Conservation (phyloP, 2,888 invertebrate species). For the Hydrotaea diabolus region DNA sequence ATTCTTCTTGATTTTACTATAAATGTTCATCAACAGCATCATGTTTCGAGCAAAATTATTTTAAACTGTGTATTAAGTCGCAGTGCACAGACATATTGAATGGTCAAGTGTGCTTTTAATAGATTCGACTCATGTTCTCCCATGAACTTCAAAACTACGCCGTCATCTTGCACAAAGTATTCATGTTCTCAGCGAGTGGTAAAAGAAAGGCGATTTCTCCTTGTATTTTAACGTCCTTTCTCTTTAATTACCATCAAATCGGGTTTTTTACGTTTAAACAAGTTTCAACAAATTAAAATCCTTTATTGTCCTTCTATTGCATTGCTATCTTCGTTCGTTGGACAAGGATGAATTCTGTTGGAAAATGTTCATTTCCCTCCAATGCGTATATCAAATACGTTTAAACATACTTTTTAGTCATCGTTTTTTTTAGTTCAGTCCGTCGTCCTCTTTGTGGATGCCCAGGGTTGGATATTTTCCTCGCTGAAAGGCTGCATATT, state of each 20-base stretch:
- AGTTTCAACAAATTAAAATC: constrained; percentile 18
- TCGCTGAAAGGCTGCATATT: neutral
- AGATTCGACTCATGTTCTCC: no score
- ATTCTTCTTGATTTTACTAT: no score
- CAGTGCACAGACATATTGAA: no score
- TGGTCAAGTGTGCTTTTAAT: no score
- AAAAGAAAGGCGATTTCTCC: no score
- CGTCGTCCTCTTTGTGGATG: neutral
- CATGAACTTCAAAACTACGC: no score
- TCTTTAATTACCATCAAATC: neutral
- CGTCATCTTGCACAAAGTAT: no score
- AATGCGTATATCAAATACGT: constrained; percentile 14
- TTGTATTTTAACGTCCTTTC: no score
- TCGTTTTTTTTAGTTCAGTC: neutral
- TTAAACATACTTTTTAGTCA: constrained; percentile 7
- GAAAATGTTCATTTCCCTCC: neutral
- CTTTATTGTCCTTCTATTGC: constrained; percentile 15
- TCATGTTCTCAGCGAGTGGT: no score
- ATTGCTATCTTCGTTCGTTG: neutral
- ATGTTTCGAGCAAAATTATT: no score
- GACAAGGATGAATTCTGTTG: neutral
- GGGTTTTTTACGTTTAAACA: neutral
- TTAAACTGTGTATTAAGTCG: no score
- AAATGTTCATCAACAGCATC: no score
- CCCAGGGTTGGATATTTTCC: neutral